Conservation (phyloP, 2,113 vertebrate genomes). For the Tragelaphus scriptus region DNA sequence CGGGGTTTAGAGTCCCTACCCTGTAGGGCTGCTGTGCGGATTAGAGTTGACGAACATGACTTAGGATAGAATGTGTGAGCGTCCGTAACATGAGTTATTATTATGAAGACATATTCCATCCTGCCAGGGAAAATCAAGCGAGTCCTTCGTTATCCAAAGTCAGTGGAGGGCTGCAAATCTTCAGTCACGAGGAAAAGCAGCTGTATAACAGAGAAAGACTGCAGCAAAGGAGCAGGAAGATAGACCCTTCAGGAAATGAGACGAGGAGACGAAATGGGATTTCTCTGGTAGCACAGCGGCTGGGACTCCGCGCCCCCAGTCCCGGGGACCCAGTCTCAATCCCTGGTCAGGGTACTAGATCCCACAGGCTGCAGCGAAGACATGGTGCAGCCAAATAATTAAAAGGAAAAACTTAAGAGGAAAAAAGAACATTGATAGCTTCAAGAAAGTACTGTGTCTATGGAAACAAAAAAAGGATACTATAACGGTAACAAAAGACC, state of each 20-base stretch:
- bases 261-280: not conserved
- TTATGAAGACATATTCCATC: not conserved
- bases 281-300: not conserved
- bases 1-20: too few species aligned
- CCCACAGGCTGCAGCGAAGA: not conserved
- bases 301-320: not conserved
- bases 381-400: fast-evolving
- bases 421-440: not conserved
- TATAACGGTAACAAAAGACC: not conserved
- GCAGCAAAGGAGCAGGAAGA: fast-evolving
- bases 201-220: not conserved
- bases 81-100: too few species aligned
- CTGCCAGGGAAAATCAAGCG: too few species aligned
- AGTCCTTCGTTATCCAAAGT: not conserved
- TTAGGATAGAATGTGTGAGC: not conserved
- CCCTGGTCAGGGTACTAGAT: not conserved
- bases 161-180: not conserved
- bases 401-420: not conserved
- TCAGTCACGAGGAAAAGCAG: not conserved
- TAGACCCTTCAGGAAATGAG: not conserved
- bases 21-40: not conserved
- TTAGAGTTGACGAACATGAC: not conserved
- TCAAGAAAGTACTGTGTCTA: not conserved
- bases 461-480: not conserved
- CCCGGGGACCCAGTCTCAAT: not conserved